phyloP scores from a whole-genome alignment of 2,888 invertebrate genomes.

The Ariolimax columbianus region DNA sequence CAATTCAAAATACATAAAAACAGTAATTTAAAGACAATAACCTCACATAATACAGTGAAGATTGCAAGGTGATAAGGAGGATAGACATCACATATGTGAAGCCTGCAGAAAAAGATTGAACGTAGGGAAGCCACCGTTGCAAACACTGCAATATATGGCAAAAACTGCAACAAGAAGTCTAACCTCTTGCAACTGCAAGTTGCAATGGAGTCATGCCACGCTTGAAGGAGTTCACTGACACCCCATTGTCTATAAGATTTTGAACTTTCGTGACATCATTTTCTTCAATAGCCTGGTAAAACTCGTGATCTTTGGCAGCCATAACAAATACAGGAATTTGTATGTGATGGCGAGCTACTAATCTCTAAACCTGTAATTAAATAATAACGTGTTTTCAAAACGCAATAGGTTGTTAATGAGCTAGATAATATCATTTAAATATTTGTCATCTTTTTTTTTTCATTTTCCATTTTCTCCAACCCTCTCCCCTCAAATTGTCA shows the following conservation, averaged over 20 bases:
- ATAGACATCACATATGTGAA: too few species aligned
- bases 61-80: too few species aligned
- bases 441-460: too few species aligned
- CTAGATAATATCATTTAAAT: too few species aligned
- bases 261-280: neutral
- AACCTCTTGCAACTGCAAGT: conserved; percentile 2
- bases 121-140: too few species aligned
- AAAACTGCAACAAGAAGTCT: neutral
- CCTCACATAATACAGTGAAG: too few species aligned
- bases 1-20: too few species aligned
- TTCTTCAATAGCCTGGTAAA: neutral
- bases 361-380: neutral
- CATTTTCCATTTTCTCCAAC: too few species aligned
- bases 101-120: too few species aligned
- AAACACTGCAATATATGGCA: too few species aligned
- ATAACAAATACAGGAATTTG: neutral
- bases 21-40: too few species aligned
- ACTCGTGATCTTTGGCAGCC: neutral
- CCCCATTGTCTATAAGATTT: neutral
- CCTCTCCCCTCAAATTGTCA: too few species aligned
- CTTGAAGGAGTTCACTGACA: neutral
- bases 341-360: neutral
- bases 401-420: neutral
- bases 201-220: neutral
- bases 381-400: neutral